Evolutionary conservation across 2,113 vertebrate species (phyloP).

Genomic region (Gambusia affinis): DNA sequence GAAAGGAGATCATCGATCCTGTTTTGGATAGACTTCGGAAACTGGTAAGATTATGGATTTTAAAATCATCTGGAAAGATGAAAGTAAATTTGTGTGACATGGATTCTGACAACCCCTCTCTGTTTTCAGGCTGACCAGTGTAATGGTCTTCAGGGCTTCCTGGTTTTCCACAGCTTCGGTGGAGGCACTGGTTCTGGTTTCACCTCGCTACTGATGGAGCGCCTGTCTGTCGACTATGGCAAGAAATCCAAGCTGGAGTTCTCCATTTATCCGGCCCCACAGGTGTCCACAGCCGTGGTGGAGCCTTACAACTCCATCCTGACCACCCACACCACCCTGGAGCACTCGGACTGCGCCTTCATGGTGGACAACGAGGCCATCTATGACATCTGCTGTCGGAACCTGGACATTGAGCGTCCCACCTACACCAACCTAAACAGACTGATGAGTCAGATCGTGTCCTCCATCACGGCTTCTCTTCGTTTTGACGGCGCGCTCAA

Average conservation of each 20-base stretch:
- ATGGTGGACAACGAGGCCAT: conserved; percentile 93
- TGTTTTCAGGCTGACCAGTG: not conserved
- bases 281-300: conserved; percentile 82
- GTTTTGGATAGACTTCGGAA: too few species aligned
- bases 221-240: conserved; percentile 89
- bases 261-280: conserved; percentile 78
- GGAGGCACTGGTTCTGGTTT: conserved; percentile 80
- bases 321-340: conserved; percentile 79
- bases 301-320: conserved; percentile 87
- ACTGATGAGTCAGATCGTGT: too few species aligned
- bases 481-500: too few species aligned
- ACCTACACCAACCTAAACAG: too few species aligned
- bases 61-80: too few species aligned
- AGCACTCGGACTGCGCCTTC: conserved; percentile 89
- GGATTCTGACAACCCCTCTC: too few species aligned
- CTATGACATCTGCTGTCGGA: conserved; percentile 83
- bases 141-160: conserved; percentile 58
- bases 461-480: too few species aligned
- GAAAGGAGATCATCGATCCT: too few species aligned
- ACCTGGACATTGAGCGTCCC: too few species aligned
- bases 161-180: conserved; percentile 49
- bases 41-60: too few species aligned
- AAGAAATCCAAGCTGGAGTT: conserved; percentile 94
- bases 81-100: too few species aligned
- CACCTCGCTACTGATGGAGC: conserved; percentile 91